A percentile compares a stretch with the other conserved stretches of the same genome.
Evolutionary conservation across 1,140 invertebrate species (phyloP).

Genomic region (Drosophila murphyi): DNA sequence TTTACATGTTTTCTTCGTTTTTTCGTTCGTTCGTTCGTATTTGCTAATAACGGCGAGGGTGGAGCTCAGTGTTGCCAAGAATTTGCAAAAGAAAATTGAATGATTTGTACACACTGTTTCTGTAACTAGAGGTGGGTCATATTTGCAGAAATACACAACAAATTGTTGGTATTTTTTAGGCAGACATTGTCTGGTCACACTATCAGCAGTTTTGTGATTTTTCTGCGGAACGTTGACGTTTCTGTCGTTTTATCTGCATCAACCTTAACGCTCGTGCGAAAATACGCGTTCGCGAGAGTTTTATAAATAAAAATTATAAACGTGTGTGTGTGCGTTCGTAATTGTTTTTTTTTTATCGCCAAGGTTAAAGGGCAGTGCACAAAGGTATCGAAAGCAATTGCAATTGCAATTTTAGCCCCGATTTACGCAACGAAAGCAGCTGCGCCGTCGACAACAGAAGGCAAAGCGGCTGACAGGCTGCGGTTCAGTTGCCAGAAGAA

Average conservation of each 20-base stretch:
- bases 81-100: background rate
- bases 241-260: conserved; percentile 41
- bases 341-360: background rate
- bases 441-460: conserved; percentile 32
- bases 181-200: conserved; percentile 19
- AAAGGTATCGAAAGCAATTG: background rate
- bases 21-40: conserved; percentile 21
- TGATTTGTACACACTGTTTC: conserved; percentile 7
- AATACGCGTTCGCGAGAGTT: conserved; percentile 30
- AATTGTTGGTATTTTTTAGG: conserved; percentile 15
- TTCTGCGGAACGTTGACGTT: conserved; percentile 47
- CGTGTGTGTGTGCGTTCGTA: background rate
- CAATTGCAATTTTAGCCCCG: conserved; percentile 42
- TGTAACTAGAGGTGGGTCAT: background rate
- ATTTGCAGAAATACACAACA: background rate
- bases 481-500: conserved; percentile 34
- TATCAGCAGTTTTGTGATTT: conserved; percentile 48
- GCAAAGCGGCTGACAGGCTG: background rate
- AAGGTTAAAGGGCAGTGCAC: conserved; percentile 2
- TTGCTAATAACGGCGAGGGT: conserved; percentile 40
- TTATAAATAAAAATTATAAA: conserved; percentile 33
- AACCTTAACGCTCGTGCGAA: conserved; percentile 44
- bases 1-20: conserved; percentile 40
- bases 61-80: conserved; percentile 29
- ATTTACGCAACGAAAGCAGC: conserved; percentile 71